Evolutionary conservation across 2,888 invertebrate genomes (phyloP), one percentile per base, ranked within the genome.

Genomic region (Erebia epiphron): DNA sequence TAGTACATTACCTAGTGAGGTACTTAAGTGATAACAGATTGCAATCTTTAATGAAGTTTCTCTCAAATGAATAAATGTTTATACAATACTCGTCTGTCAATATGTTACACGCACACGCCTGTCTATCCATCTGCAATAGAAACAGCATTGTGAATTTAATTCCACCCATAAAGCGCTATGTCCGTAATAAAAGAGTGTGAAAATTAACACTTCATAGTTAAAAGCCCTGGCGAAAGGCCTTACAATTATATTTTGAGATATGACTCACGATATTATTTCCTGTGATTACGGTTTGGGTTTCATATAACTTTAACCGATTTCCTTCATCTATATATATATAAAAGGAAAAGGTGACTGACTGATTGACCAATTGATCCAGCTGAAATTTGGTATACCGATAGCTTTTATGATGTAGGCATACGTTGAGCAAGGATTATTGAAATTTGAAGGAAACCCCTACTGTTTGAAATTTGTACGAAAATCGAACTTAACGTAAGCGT

Each of bases 201-300:
- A 75, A 75, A 73, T 75, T 75, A 75, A 65, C 75, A 75, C 65
- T 49, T 70, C 60, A 52, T 61, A 72, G 75, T 72, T 73, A 75
- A 75, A 75, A 75, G 75, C 75, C 57, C 26, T n/a, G 61, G 70
- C 66, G 72, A 74, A 72, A 72, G 72, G 62, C 46, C 70, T 54
- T 66, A 9, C 3, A 43, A 61, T 58, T 43, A 64, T 65, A 67
- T 68, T 63, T 50, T 52, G 14, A 63, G 50, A 50, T 63, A 35
- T 52, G 50, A 63, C 50, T 21, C 41, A 14, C 7, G 1, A 13
- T 61, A 43, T 61, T 61, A 43, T 43, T 35, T 5, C 35, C 35
- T 35, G 35, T 35, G 35, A 35, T 35, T 35, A 35, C 35, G 35
- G 35, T 35, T 35, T 7, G 5, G 35, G 5, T 35, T 35, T 35